A percentile compares a stretch with the other conserved stretches of the same genome.
These are phyloP conservation scores for Hedychridium roseum DNA, from an alignment of 2,888 invertebrate species.

Conservation along the genomic window DNA sequence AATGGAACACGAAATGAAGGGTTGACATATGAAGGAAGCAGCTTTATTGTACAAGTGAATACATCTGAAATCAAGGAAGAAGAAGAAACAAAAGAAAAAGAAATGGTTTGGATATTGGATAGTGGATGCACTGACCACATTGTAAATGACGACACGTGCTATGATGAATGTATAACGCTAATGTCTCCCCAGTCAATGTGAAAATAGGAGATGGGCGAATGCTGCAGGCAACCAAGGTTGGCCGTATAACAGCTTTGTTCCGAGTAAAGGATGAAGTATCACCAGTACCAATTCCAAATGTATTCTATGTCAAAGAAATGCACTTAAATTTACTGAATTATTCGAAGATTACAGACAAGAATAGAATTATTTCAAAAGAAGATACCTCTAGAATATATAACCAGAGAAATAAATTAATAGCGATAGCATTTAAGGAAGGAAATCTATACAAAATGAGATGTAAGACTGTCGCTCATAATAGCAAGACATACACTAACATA, in stretches of 20 bases:
- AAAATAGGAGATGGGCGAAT: constrained; percentile 8
- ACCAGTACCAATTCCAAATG: constrained; percentile 3
- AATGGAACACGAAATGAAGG: too few species aligned
- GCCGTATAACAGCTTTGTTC: constrained; percentile 4
- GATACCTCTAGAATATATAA: too few species aligned
- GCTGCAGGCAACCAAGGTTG: constrained; percentile 4
- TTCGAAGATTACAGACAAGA: constrained; percentile 3
- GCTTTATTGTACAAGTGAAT: constrained; percentile 1
- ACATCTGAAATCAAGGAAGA: background rate
- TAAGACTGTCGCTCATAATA: too few species aligned
- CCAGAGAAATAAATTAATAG: too few species aligned
- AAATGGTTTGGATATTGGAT: constrained; percentile 14
- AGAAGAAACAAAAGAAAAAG: background rate
- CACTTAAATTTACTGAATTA: constrained; percentile 9
- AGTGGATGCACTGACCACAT: constrained; percentile 18
- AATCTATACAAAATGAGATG: too few species aligned
- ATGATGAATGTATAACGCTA: constrained; percentile 1
- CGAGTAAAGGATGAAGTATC: background rate
- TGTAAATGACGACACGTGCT: constrained; percentile 6
- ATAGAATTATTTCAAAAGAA: constrained; percentile 5
- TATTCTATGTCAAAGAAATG: constrained; percentile 6
- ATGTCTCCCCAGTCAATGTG: constrained; percentile 3
- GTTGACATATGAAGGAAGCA: background rate
- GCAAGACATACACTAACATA: too few species aligned
- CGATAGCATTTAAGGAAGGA: too few species aligned